Base-by-base conservation (phyloP, 2,113 vertebrate species). In the Labeo rohita region DNA sequence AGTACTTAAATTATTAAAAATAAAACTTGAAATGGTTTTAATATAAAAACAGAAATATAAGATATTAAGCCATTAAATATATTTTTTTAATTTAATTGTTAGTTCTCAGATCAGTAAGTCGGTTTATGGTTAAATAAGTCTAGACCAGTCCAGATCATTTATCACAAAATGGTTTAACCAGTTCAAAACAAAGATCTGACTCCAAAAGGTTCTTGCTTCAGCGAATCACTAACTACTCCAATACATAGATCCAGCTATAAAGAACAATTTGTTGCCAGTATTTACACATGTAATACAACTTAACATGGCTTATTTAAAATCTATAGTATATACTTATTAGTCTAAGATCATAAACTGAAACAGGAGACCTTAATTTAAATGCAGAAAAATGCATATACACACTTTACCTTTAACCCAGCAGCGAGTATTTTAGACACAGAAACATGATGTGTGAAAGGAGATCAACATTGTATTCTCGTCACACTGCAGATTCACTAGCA, bases 361-460 rank as follows among this genome's bases (percentile, higher is more conserved):
- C 4, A 59, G 54, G 18, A 59, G 18, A 21, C 16, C 21, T 18
- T 18, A 21, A 21, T 59, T 59, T 56, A 56, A 6, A 56, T 56
- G 54, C 56, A 59, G 8, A 59, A 59, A n/a, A 59, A 59, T 59
- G 56, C 56, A 59, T 21, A n/a, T 18, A 28, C 72, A 28, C 72
- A 75, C 72, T 75, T 23, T 11, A 75, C 43, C 21, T 75, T 49
- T 75, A 75, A 75, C 4, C 45, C 68, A 72, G 8, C 68, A n/a
- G 39, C 16, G 68, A 45, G 9, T 72, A 77, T 54, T 23, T 79
- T 79, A 80, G 78, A 36, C 34, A 66, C 34, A 79, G 65, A 79
- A 36, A 77, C 77, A 50, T 77, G 72, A 85, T 77, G 83, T 78
- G 50, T 49, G 66, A 88, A 76, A 43, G 50, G 34, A 86, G 85